phyloP scores from a whole-genome alignment of 2,797 vertebrate species.

The Okamejei kenojei region DNA sequence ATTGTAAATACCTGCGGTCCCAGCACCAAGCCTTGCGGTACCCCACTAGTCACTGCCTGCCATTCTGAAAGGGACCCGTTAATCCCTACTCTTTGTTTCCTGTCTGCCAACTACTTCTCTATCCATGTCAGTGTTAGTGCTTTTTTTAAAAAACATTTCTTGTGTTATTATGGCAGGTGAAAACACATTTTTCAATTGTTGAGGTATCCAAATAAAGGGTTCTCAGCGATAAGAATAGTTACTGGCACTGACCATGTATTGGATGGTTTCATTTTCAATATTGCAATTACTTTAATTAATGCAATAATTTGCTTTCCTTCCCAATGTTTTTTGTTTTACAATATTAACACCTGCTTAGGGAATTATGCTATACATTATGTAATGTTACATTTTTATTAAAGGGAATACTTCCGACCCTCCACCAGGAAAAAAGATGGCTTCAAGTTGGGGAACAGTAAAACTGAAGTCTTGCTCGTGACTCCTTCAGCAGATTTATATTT shows the following conservation, averaged over 20 bases:
- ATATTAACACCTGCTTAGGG: slow-evolving; percentile 37
- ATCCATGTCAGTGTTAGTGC: too few relatives aligned
- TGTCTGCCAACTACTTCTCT: too few relatives aligned
- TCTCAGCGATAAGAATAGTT: neutral
- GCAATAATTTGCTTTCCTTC: neutral
- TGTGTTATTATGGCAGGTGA: neutral
- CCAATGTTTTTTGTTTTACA: slow-evolving; percentile 7
- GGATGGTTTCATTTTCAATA: neutral
- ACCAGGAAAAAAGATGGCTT: slow-evolving; percentile 50
- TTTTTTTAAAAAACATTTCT: too few relatives aligned
- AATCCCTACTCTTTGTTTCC: too few relatives aligned
- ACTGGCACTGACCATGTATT: slow-evolving; percentile 9
- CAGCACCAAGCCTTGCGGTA: too few relatives aligned
- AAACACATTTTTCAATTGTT: neutral
- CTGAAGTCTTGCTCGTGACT: slow-evolving; percentile 39
- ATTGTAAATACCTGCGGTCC: too few relatives aligned
- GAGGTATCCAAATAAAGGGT: neutral
- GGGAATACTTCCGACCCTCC: slow-evolving; percentile 54
- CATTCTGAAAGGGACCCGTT: too few relatives aligned
- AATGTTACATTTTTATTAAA: slow-evolving; percentile 43
- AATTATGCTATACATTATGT: slow-evolving; percentile 39
- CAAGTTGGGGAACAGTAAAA: slow-evolving; percentile 56
- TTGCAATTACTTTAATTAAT: neutral
- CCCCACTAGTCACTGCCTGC: too few relatives aligned
- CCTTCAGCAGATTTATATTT: slow-evolving; percentile 46